Base-by-base conservation (phyloP, 2,797 vertebrate species). In the Lagocephalus sceleratus region DNA sequence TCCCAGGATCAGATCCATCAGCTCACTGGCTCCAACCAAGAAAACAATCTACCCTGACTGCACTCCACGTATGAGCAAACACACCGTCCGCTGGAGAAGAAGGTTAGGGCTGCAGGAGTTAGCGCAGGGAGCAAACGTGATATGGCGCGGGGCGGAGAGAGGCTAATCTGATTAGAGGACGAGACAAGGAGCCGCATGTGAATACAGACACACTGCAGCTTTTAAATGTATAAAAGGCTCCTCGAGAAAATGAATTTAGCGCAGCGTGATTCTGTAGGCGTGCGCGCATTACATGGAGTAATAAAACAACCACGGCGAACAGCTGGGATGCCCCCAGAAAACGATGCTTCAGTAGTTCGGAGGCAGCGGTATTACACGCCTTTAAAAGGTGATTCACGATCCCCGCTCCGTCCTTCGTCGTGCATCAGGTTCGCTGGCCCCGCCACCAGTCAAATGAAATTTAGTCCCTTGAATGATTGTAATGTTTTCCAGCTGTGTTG, bases 1-100 rank as follows among this genome's bases (percentile, higher is more conserved):
- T 76, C 71, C 41, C 59, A 69, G 82, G 75, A 82, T 85, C 60
- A 75, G 65, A 72, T 80, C 76, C 70, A 68, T 84, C 78, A 81
- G 78, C 67, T 71, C 77, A 72, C 57, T 67, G 73, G 76, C 79
- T 81, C 83, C 73, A 83, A 80, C 84, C 68, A 66, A 46, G 21
- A 51, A 57, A 62, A 71, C 78, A 68, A 76, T 50, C 60, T 57
- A 72, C 58, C 66, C 29, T 45, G 43, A 72, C 51, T 73, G 52
- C 63, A 3, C 51, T 62, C 32, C 32, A 35, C 32, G 32, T 35
- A 35, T 4, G 58, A 42, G 48, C 46, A 68, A 54, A 51, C 66
- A 45, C 40, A 56, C 60, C 68, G 48, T 63, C 29, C 48, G 52
- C 62, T 38, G 56, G 32, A 77, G 50, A 59, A 54, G 72, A 76